Percentiles rank a stretch among this genome's conserved stretches.
Conservation (phyloP, 1,140 invertebrate species). For the Caenorhabditis elegans region WBcel235 BX284604.4:8137501-8138000, state of each 20-base stretch:
- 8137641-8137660: too few species aligned
- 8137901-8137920: slow-evolving; percentile 37
- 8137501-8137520: slow-evolving; percentile 66
- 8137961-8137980: slow-evolving; percentile 43
- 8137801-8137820: slow-evolving; percentile 61
- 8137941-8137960: slow-evolving; percentile 57
- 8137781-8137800: slow-evolving; percentile 59
- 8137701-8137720: too few species aligned
- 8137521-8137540: slow-evolving; percentile 65
- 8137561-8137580: slow-evolving; percentile 59
- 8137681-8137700: too few species aligned
- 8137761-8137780: slow-evolving; percentile 62
- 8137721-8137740: too few species aligned
- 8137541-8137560: slow-evolving; percentile 65
- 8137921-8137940: slow-evolving; percentile 56
- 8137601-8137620: too few species aligned
- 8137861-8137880: slow-evolving; percentile 56
- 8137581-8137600: too few species aligned
- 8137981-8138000: slow-evolving; percentile 53
- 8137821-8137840: slow-evolving; percentile 62
- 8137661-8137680: too few species aligned
- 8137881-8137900: slow-evolving; percentile 63
- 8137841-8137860: slow-evolving; percentile 58
- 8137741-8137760: not conserved
- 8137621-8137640: too few species aligned